Evolutionary conservation across 2,797 vertebrate genomes (phyloP).

Genomic region (Podarcis lilfordi): DNA sequence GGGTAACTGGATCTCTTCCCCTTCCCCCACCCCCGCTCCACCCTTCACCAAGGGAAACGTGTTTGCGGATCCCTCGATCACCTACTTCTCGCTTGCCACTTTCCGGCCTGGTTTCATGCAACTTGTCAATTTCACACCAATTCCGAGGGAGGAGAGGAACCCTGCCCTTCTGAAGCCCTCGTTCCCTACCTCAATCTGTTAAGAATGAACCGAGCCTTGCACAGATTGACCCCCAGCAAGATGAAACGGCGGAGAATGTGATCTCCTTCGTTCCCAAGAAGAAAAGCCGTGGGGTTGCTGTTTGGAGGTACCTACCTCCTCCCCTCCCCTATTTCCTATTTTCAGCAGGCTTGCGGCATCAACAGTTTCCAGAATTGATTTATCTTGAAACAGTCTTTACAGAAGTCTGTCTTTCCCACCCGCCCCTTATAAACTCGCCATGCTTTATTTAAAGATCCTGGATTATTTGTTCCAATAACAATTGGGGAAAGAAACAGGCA

Average conservation of each 20-base stretch:
- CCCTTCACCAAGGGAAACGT: background rate
- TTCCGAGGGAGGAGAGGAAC: background rate
- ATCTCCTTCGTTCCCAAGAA: background rate
- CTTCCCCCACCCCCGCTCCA: no score
- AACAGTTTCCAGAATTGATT: background rate
- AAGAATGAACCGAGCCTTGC: background rate
- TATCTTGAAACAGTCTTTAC: background rate
- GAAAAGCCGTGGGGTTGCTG: background rate
- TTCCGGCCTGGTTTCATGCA: background rate
- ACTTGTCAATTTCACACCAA: background rate
- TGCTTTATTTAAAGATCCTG: background rate
- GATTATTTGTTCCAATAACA: constrained; percentile 1
- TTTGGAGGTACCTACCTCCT: background rate
- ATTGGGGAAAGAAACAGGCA: background rate
- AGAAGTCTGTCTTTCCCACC: background rate
- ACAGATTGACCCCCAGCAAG: background rate
- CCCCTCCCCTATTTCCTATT: background rate
- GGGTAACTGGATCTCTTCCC: no score
- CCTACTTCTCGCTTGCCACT: background rate
- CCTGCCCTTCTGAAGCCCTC: background rate
- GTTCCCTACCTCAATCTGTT: background rate
- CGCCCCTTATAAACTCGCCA: background rate
- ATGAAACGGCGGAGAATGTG: background rate
- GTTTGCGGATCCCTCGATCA: background rate
- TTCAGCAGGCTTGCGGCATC: background rate